Percentiles rank a stretch among this genome's conserved stretches.
phyloP scores from a whole-genome alignment of 23 tunicate genomes.

The Oikopleura dioica region DNA sequence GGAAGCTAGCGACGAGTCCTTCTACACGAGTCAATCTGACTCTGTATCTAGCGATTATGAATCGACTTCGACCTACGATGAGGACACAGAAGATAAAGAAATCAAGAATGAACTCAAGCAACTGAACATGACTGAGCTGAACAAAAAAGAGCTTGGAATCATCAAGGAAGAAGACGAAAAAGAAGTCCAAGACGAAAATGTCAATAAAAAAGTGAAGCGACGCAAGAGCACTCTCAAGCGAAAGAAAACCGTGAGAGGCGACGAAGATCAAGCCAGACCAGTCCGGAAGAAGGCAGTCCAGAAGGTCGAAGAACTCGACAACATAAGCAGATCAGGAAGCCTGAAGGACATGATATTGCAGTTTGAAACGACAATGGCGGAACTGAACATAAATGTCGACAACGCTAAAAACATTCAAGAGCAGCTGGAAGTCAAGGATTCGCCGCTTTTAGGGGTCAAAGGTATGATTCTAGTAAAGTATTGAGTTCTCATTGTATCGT shows the following conservation, averaged over 20 bases:
- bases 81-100: background rate
- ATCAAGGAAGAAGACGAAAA: background rate
- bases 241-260: background rate
- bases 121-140: background rate
- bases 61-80: background rate
- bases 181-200: background rate
- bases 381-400: background rate
- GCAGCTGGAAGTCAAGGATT: background rate
- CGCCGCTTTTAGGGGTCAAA: conserved; percentile 6
- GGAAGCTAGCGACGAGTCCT: background rate
- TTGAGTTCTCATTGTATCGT: too few species aligned
- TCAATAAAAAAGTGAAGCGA: background rate
- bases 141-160: too few species aligned
- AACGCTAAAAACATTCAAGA: too few species aligned
- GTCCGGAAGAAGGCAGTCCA: background rate
- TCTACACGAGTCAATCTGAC: background rate
- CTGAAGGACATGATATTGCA: conserved; percentile 6
- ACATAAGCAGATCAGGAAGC: background rate
- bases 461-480: background rate
- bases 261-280: background rate
- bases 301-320: background rate
- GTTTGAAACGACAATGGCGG: conserved; percentile 7
- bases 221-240: background rate
- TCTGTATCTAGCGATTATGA: background rate
- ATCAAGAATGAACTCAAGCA: background rate